Evolutionary conservation across 2,113 vertebrate genomes (phyloP).

Genomic region (Datnioides undecimradiatus): DNA sequence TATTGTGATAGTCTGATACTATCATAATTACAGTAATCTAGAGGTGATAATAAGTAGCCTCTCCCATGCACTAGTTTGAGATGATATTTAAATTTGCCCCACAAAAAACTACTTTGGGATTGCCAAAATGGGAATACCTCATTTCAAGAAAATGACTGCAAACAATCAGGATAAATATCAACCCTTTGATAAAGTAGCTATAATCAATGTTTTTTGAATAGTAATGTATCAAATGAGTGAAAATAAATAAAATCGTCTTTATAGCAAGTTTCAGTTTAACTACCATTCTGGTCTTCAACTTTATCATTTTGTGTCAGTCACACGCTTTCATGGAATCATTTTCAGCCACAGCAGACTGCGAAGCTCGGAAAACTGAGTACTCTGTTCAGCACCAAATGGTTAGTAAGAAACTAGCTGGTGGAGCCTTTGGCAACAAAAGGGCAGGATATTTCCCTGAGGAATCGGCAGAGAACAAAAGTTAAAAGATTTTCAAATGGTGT

Average conservation of each 20-base stretch:
- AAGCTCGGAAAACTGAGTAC: neutral
- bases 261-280: neutral
- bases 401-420: no score
- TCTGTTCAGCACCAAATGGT: no score
- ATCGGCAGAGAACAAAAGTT: no score
- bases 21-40: conserved; percentile 26
- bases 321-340: no score
- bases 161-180: neutral
- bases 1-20: neutral
- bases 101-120: no score
- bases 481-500: no score
- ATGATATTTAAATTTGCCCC: no score
- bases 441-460: no score
- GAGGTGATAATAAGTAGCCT: conserved; percentile 13
- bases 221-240: neutral
- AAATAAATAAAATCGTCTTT: neutral
- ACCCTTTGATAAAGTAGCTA: neutral
- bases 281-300: neutral
- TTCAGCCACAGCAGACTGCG: neutral
- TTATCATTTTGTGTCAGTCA: neutral
- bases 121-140: no score
- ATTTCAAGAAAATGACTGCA: neutral
- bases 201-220: neutral
- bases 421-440: no score
- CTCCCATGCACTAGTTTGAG: neutral